These are phyloP conservation scores for Isichthys henryi DNA, from an alignment of 2,113 vertebrate genomes.

Conservation along the genomic window DNA sequence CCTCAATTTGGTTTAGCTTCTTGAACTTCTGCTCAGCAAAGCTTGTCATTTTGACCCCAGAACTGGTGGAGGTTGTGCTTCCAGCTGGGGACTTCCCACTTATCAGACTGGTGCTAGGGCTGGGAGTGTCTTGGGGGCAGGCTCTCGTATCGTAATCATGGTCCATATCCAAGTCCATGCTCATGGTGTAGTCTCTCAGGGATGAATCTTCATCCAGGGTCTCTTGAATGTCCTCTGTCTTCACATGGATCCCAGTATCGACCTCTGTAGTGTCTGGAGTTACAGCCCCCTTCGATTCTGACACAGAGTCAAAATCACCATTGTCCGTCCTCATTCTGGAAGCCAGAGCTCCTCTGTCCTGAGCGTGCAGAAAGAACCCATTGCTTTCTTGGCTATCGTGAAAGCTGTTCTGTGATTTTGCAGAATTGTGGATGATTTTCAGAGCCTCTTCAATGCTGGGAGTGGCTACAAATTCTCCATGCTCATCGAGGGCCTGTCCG, in stretches of 20 bases:
- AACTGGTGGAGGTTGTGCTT: constrained; percentile 69
- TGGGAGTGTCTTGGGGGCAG: constrained; percentile 61
- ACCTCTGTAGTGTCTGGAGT: constrained; percentile 85
- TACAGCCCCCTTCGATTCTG: constrained; percentile 65
- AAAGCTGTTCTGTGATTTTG: constrained; percentile 51
- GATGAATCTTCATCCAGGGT: constrained; percentile 93
- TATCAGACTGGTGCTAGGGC: constrained; percentile 76
- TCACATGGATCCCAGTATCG: constrained; percentile 89
- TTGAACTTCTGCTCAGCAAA: constrained; percentile 92
- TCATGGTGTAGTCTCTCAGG: constrained; percentile 85
- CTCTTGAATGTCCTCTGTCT: constrained; percentile 86
- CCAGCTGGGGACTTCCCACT: constrained; percentile 74
- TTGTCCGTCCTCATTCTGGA: constrained; percentile 50
- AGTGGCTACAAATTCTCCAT: constrained; percentile 61
- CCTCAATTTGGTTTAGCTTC: constrained; percentile 74
- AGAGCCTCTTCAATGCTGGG: constrained; percentile 89
- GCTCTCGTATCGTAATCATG: constrained; percentile 63
- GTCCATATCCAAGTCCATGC: constrained; percentile 89
- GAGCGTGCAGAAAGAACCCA: constrained; percentile 89
- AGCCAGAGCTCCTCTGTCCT: constrained; percentile 56
- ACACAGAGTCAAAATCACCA: constrained; percentile 56
- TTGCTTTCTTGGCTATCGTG: constrained; percentile 66
- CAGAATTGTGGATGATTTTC: constrained; percentile 81
- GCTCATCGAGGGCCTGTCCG: constrained; percentile 62
- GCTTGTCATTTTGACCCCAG: constrained; percentile 83